Conservation (phyloP, 2,888 invertebrate species). For the Boloria selene region DNA sequence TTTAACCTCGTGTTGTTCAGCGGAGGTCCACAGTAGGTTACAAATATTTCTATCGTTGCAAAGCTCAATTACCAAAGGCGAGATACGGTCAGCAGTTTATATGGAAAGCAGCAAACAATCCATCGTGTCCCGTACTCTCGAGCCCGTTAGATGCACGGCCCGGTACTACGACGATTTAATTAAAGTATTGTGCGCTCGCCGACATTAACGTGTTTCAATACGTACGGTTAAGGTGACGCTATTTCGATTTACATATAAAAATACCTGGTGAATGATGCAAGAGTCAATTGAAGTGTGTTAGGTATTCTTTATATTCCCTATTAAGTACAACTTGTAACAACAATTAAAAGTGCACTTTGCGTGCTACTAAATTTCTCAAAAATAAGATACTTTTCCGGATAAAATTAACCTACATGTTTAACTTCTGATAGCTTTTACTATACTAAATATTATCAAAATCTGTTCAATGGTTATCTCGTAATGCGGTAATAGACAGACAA, state of each 20-base stretch:
- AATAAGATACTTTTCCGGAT: too few species aligned
- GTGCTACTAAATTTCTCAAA: too few species aligned
- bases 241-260: neutral
- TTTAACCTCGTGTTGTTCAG: constrained; percentile 4
- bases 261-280: neutral
- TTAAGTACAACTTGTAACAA: too few species aligned
- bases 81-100: constrained; percentile 45
- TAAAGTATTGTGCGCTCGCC: constrained; percentile 75
- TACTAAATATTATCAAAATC: too few species aligned
- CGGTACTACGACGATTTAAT: constrained; percentile 76
- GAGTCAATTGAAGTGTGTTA: too few species aligned
- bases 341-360: too few species aligned
- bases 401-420: too few species aligned
- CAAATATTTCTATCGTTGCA: constrained; percentile 33
- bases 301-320: too few species aligned
- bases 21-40: constrained; percentile 27
- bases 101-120: constrained; percentile 46
- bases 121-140: constrained; percentile 43
- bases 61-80: constrained; percentile 39
- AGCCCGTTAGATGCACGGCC: constrained; percentile 72
- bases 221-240: constrained; percentile 35
- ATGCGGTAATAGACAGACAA: too few species aligned
- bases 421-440: too few species aligned
- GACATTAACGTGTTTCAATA: constrained; percentile 64
- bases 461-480: too few species aligned